Conservation (phyloP, 1,140 invertebrate species). For the Mizuhopecten yessoensis region DNA sequence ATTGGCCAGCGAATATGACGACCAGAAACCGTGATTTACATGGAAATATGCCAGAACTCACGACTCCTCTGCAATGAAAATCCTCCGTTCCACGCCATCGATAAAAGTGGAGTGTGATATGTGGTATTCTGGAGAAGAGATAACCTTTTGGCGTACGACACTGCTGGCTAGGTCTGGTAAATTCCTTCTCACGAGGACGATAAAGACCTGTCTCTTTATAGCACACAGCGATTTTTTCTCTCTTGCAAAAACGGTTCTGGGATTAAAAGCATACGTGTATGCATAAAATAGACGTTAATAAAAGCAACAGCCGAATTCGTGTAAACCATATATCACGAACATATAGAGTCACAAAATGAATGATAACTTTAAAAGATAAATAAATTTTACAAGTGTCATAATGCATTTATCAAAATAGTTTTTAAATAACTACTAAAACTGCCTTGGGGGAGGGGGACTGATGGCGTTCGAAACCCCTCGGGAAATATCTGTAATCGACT, state of each 20-base stretch:
- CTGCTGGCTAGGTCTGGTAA: neutral
- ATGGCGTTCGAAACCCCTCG: neutral
- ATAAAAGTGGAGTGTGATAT: neutral
- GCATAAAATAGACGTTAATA: neutral
- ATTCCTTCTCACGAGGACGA: slow-evolving; percentile 7
- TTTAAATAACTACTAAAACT: too few species aligned
- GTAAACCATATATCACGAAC: too few species aligned
- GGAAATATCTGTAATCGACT: neutral
- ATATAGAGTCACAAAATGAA: neutral
- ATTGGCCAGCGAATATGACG: slow-evolving; percentile 24
- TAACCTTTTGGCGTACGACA: neutral
- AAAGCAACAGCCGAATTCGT: too few species aligned
- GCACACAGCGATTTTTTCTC: neutral
- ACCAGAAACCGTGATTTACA: slow-evolving; percentile 33
- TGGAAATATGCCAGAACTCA: slow-evolving; percentile 15
- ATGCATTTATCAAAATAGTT: too few species aligned
- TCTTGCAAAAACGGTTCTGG: neutral
- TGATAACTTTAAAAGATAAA: neutral
- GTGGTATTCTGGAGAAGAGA: neutral
- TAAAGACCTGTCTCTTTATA: slow-evolving; percentile 6
- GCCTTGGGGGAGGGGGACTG: too few species aligned
- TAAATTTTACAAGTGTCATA: too few species aligned
- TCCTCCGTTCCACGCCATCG: neutral
- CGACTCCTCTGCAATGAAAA: slow-evolving; percentile 3
- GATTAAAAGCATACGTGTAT: neutral